These are phyloP conservation scores for Cataglyphis cursor DNA, from an alignment of 2,888 invertebrate species.

Conservation along the genomic window DNA sequence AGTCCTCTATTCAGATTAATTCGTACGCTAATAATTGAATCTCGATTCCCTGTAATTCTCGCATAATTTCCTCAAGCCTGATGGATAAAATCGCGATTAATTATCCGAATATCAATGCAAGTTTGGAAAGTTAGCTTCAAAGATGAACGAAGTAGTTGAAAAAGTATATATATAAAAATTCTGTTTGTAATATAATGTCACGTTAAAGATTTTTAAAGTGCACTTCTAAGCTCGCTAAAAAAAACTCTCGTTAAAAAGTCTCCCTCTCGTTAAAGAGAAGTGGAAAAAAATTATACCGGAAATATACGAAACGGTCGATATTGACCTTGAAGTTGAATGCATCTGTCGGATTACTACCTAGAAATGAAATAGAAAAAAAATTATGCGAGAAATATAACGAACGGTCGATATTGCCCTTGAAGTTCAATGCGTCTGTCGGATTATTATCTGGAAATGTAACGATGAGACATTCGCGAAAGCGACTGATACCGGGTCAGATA, in stretches of 20 bases:
- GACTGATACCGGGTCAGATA: constrained; percentile 23
- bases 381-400: not conserved
- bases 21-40: constrained; percentile 6
- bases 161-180: not conserved
- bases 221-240: not conserved
- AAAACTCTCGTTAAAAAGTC: not conserved
- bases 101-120: not conserved
- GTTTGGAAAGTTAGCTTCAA: not conserved
- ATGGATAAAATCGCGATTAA: not conserved
- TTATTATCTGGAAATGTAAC: constrained; percentile 27
- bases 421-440: constrained; percentile 22
- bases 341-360: constrained; percentile 19
- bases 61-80: constrained; percentile 2
- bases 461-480: constrained; percentile 38
- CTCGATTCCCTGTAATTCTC: not conserved
- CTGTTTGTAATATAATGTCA: not conserved
- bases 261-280: not conserved
- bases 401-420: constrained; percentile 32
- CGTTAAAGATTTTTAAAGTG: not conserved
- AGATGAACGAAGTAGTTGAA: not conserved
- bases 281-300: constrained; percentile 6
- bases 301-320: constrained; percentile 10
- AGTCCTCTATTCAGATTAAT: constrained; percentile 15
- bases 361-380: constrained; percentile 18
- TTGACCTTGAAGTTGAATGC: constrained; percentile 25